Evolutionary conservation across 2,888 invertebrate genomes (phyloP).

Genomic region (Scelioninae gen. 2): DNA sequence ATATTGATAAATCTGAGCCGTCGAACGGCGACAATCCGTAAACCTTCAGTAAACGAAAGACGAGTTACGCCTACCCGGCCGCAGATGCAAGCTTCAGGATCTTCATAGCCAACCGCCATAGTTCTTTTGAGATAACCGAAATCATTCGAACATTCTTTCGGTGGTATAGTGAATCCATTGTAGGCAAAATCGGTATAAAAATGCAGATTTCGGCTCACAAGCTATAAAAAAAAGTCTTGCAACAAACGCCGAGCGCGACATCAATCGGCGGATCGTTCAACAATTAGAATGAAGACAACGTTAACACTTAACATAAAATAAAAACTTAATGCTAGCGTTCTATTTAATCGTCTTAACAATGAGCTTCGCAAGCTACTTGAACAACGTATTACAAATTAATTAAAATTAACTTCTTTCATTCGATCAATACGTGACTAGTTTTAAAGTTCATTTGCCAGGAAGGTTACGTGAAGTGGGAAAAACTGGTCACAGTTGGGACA

Average conservation of each 20-base stretch:
- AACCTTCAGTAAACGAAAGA: slow-evolving; percentile 27
- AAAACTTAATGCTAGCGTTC: slow-evolving; percentile 44
- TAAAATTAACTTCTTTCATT: too few relatives aligned
- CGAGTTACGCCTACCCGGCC: slow-evolving; percentile 23
- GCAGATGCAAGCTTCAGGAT: slow-evolving; percentile 41
- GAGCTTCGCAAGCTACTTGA: slow-evolving; percentile 35
- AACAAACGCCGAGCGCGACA: slow-evolving; percentile 29
- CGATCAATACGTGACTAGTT: slow-evolving; percentile 27
- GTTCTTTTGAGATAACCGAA: slow-evolving; percentile 33
- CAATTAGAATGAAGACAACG: slow-evolving; percentile 26
- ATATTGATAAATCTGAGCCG: slow-evolving; percentile 36
- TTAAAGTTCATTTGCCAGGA: slow-evolving; percentile 16
- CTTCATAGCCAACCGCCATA: slow-evolving; percentile 30
- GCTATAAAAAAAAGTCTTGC: slow-evolving; percentile 44
- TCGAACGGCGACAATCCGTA: slow-evolving; percentile 39
- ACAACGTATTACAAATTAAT: slow-evolving; percentile 30
- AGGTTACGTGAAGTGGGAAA: slow-evolving; percentile 16
- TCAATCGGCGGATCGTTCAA: slow-evolving; percentile 19
- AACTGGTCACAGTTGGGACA: too few relatives aligned
- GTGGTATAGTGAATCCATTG: slow-evolving; percentile 48
- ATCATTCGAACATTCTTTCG: slow-evolving; percentile 50
- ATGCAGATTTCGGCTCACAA: slow-evolving; percentile 51
- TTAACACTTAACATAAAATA: slow-evolving; percentile 38
- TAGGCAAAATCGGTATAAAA: slow-evolving; percentile 54
- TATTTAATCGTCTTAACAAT: slow-evolving; percentile 34